Percentiles rank a stretch among this genome's conserved stretches.
Conservation (phyloP, 2,113 vertebrate genomes). For the Vimba vimba region DNA sequence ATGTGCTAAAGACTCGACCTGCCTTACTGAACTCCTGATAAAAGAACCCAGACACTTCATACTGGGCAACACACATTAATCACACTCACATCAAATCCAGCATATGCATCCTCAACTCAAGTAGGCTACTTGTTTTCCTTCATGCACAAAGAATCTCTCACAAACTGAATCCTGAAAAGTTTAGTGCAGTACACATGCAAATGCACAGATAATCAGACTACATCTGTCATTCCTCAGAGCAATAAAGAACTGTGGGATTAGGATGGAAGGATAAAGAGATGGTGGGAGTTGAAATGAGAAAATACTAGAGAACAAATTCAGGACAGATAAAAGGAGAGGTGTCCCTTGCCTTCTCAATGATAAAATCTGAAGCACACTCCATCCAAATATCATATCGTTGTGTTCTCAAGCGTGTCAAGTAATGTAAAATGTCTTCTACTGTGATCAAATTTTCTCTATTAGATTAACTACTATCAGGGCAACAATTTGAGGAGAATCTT, state of each 20-base stretch:
- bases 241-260: not conserved
- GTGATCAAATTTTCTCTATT: not conserved
- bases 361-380: not conserved
- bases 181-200: not conserved
- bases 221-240: conserved; percentile 6
- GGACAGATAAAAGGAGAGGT: not conserved
- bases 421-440: not conserved
- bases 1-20: conserved; percentile 11
- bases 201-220: conserved; percentile 4
- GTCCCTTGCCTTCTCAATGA: not conserved
- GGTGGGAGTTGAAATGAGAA: not conserved
- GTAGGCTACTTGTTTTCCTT: not conserved
- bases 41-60: conserved; percentile 65
- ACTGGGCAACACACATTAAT: conserved; percentile 34
- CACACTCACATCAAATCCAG: conserved; percentile 7
- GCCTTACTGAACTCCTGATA: conserved; percentile 61
- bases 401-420: not conserved
- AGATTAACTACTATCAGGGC: too few species aligned
- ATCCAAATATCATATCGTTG: not conserved
- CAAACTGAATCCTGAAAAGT: not conserved
- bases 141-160: not conserved
- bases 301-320: conserved; percentile 3
- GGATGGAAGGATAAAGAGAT: not conserved
- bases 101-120: not conserved
- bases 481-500: not conserved